phyloP scores from a whole-genome alignment of 2,888 invertebrate species.

The Agrochola circellaris region DNA sequence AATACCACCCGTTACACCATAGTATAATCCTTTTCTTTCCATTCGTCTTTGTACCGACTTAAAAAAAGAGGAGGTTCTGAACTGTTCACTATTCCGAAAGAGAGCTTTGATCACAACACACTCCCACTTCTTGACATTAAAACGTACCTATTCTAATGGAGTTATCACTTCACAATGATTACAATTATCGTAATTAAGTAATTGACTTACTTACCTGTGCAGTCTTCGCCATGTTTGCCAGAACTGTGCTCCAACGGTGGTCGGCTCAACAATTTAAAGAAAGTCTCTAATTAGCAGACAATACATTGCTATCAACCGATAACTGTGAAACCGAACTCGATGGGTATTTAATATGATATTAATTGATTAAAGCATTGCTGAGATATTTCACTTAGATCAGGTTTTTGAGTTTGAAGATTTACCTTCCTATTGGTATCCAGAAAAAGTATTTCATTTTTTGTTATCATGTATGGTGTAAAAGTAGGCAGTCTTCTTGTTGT shows the following conservation, averaged over 20 bases:
- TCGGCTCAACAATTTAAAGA: conserved; percentile 43
- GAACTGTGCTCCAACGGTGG: conserved; percentile 17
- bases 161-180: neutral
- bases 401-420: conserved; percentile 20
- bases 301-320: conserved; percentile 10
- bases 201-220: conserved; percentile 50
- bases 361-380: conserved; percentile 42
- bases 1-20: neutral
- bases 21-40: neutral
- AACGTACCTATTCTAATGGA: neutral
- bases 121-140: neutral
- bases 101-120: neutral
- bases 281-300: conserved; percentile 32
- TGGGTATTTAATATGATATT: conserved; percentile 47
- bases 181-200: neutral
- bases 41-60: neutral
- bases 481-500: no score
- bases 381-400: conserved; percentile 16
- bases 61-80: neutral
- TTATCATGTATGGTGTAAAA: no score
- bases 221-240: conserved; percentile 31
- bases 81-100: neutral
- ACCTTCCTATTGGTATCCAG: neutral
- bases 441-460: neutral
- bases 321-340: conserved; percentile 39